A percentile compares a stretch with the other conserved stretches of the same genome.
phyloP scores from a whole-genome alignment of 2,888 invertebrate species.

The Epistrophella euchroma region DNA sequence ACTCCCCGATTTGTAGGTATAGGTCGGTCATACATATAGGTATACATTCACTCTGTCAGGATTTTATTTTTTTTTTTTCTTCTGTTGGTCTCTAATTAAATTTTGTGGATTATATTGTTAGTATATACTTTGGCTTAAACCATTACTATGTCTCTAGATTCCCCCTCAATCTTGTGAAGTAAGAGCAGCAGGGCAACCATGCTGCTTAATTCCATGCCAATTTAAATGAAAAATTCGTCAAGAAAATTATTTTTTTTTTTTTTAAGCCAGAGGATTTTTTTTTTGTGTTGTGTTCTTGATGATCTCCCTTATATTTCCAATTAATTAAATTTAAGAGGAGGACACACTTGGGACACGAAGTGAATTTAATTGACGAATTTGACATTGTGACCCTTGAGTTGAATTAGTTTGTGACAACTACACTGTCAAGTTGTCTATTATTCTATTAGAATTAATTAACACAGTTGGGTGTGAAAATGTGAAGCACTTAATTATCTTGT shows the following conservation, averaged over 20 bases:
- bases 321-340: conserved; percentile 51
- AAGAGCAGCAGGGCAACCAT: background rate
- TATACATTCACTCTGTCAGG: background rate
- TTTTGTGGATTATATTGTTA: conserved; percentile 19
- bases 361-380: conserved; percentile 56
- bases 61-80: background rate
- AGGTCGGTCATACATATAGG: background rate
- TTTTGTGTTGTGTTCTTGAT: background rate
- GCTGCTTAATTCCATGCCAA: conserved; percentile 16
- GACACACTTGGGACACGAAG: conserved; percentile 18
- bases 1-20: background rate
- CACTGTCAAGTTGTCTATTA: conserved; percentile 8
- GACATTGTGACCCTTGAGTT: conserved; percentile 45
- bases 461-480: conserved; percentile 2
- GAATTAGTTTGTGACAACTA: conserved; percentile 21
- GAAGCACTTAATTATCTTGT: conserved; percentile 44
- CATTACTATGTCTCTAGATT: conserved; percentile 1
- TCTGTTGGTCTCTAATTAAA: conserved; percentile 4
- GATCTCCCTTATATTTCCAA: conserved; percentile 35
- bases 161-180: background rate
- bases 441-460: conserved; percentile 54
- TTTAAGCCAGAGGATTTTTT: background rate
- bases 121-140: conserved; percentile 19
- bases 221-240: conserved; percentile 15
- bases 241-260: conserved; percentile 30